These are phyloP conservation scores for Baryphthengus martii DNA, from an alignment of 2,113 vertebrate species.

Conservation along the genomic window DNA sequence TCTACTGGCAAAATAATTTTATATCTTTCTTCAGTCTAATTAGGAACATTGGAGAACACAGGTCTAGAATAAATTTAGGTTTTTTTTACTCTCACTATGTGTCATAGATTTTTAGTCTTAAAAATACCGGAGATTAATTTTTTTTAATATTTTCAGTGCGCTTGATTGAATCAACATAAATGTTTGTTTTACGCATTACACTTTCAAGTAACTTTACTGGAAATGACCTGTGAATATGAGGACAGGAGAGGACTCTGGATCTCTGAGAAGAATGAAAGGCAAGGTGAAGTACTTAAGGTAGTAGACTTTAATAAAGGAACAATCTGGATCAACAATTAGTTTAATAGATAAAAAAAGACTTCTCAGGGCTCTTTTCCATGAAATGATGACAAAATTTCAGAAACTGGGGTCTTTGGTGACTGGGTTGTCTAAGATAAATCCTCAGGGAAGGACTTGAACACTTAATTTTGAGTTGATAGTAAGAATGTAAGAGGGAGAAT, in stretches of 20 bases:
- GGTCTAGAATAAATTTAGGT: background rate
- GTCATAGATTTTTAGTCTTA: background rate
- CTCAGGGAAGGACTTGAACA: background rate
- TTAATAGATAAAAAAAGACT: background rate
- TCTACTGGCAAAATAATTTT: background rate
- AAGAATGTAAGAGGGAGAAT: background rate
- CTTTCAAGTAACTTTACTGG: background rate
- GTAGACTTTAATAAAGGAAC: background rate
- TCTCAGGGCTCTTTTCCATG: background rate
- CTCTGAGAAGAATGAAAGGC: background rate
- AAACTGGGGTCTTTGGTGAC: background rate
- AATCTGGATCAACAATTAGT: background rate
- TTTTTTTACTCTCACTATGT: background rate
- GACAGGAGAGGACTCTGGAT: background rate
- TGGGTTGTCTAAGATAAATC: background rate
- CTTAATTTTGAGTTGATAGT: background rate
- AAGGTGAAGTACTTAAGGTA: background rate
- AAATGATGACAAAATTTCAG: background rate
- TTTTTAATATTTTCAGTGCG: background rate
- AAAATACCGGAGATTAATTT: fast-evolving
- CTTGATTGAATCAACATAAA: background rate
- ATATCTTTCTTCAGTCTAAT: background rate
- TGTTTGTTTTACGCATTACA: fast-evolving
- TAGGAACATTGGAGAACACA: fast-evolving
- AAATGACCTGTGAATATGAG: background rate